Base-by-base conservation (phyloP, 2,888 invertebrate species). In the Chloromyia formosa region DNA sequence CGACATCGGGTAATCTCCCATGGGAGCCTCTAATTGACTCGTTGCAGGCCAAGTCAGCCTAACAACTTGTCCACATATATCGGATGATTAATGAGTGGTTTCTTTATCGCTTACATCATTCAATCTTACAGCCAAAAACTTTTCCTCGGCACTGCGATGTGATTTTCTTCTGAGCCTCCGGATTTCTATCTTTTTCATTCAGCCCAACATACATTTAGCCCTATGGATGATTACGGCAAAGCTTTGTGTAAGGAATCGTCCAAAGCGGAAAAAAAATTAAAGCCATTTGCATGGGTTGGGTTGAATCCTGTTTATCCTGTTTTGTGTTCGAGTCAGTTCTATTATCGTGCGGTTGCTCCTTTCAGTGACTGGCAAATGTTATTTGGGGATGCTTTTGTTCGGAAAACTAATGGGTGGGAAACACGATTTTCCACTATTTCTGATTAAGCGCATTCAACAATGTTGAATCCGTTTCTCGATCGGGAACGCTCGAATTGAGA, bases 21-120 rank as follows among this genome's bases (percentile, higher is more conserved):
- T 42, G 54, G 69, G 69, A 69, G 16, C 20, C 40, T 58, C 71
- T 71, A 71, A 71, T 71, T 71, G 71, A 71, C 71, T 71, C 58
- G 22, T 68, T 45, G 40, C 42, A 20, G 42, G 71, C 58, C 71
- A 58, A 56, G 58, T 40, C 18, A 56, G 40, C 56, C 40, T 12
- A 27, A 40, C 71, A 71, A 58, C 71, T 71, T 71, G 58, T 71
- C 71, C 71, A 58, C 58, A 35, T 7, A 56, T 35, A 56, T 56
- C 58, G 58, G 56, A 58, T 71, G 71, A 71, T 71, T 71, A 71
- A 71, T 71, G 71, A 58, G 71, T 22, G 45, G 56, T 56, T 56
- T 35, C 71, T 58, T 71, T 58, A 71, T 71, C 58, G 71, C 35
- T 58, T 20, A 71, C 71, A 71, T 71, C 71, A 71, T 40, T 71